Evolutionary conservation across 2,888 invertebrate genomes (phyloP).

Genomic region (Stenolophus ochropezus): DNA sequence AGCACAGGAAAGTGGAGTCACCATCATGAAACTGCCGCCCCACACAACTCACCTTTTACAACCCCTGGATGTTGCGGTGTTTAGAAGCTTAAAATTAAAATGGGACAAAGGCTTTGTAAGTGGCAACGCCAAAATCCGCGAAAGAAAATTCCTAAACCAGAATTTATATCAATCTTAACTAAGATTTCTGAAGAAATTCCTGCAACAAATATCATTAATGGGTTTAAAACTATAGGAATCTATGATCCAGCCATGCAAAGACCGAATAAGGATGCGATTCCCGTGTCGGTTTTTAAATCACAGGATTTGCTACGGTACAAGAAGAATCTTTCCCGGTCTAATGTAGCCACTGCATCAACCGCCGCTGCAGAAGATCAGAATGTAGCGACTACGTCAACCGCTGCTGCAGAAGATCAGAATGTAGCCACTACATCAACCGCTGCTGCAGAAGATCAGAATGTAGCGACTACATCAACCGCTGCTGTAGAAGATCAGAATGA

Average conservation of each 20-base stretch:
- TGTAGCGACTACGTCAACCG: conserved; percentile 1
- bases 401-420: neutral
- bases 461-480: conserved; percentile 18
- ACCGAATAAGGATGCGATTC: conserved; percentile 41
- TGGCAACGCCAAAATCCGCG: too few relatives aligned
- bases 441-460: conserved; percentile 38
- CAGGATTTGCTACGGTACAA: neutral
- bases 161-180: conserved; percentile 48
- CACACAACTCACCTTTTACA: too few relatives aligned
- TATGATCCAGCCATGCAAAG: conserved; percentile 15
- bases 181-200: conserved; percentile 13
- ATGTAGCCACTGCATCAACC: neutral
- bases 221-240: conserved; percentile 49
- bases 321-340: neutral
- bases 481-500: conserved; percentile 23
- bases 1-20: too few relatives aligned
- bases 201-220: conserved; percentile 45
- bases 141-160: conserved; percentile 56
- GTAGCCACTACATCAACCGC: too few relatives aligned
- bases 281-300: conserved; percentile 4
- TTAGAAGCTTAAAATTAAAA: too few relatives aligned
- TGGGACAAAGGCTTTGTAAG: too few relatives aligned
- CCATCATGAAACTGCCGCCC: too few relatives aligned
- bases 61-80: too few relatives aligned
- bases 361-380: conserved; percentile 35